Evolutionary conservation across 2,888 invertebrate genomes (phyloP), one percentile per base, ranked within the genome.

Genomic region (Oscheius sp.): DNA sequence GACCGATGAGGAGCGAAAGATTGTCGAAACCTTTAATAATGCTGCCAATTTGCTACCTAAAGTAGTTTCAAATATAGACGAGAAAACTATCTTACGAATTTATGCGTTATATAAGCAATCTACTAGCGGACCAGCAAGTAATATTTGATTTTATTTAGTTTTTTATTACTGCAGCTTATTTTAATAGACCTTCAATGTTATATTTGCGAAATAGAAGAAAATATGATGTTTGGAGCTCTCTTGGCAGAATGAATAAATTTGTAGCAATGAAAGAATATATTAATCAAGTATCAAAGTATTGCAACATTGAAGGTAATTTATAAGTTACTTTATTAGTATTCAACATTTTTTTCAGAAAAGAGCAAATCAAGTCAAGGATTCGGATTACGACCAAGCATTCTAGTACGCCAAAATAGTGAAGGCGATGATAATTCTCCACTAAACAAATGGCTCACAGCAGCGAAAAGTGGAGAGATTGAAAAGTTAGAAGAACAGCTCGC

Each of bases 101-200:
- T 97, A 97, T 89, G 92, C 92, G 12, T 93, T 92, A 87, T 97
- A 91, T 89, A 97, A 97, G 87, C 96, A 96, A 89, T 96, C 94
- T 0, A 93, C 93, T 0, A 91, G 92, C 84, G 97, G 97, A 0
- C 91, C 92, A 1, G 70, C 79, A 27, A 71, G 77, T 78, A 23
- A 27, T 12, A n/a, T 23, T 8, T 53, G 29, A 25, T 29, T 33
- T 27, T 53, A n/a, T 31, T 25, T 5, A 25, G 20, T 5, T 23
- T 17, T 34, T 33, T 23, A 8, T 20, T 52, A 6, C 33, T 67
- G 20, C 25, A 67, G 69, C 34, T n/a, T n/a, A 15, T 12, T 27
- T n/a, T 3, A 33, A 64, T 5, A 37, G 64, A 1, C 69, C 69
- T 20, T 64, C 64, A 3, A 8, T 69, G 20, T 50, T 69, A 1